A percentile compares a stretch with the other conserved stretches of the same genome.
Conservation (phyloP, 2,888 invertebrate species). For the Lottia scabra region DNA sequence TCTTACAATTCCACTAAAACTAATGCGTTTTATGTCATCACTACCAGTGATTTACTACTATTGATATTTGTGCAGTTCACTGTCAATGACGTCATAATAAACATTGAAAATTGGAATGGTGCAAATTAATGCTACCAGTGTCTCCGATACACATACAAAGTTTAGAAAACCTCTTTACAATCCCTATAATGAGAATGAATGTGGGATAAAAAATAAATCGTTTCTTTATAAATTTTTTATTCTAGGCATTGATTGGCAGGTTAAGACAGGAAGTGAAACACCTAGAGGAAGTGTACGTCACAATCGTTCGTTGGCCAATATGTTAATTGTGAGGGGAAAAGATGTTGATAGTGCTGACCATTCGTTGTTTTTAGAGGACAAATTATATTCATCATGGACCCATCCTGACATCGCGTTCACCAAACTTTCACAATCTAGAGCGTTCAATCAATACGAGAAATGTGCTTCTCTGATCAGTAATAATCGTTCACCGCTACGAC, state of each 20-base stretch:
- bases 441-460: conserved; percentile 65
- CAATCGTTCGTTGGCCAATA: conserved; percentile 60
- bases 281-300: conserved; percentile 37
- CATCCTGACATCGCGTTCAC: conserved; percentile 42
- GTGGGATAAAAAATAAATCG: too few species aligned
- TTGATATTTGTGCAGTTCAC: too few species aligned
- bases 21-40: too few species aligned
- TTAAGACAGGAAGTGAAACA: conserved; percentile 42
- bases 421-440: conserved; percentile 53
- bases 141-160: too few species aligned
- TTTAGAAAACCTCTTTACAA: too few species aligned
- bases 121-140: too few species aligned
- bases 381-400: conserved; percentile 61
- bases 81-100: too few species aligned
- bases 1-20: too few species aligned
- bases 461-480: conserved; percentile 66
- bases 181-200: too few species aligned
- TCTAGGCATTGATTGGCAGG: conserved; percentile 66
- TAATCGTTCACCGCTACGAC: conserved; percentile 56
- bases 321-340: conserved; percentile 60
- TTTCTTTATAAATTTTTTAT: not conserved
- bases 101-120: too few species aligned
- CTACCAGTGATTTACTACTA: too few species aligned
- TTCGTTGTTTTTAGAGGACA: conserved; percentile 49
- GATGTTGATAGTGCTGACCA: conserved; percentile 48